Base-by-base conservation (phyloP, 2,113 vertebrate genomes). In the Halichoeres trimaculatus region DNA sequence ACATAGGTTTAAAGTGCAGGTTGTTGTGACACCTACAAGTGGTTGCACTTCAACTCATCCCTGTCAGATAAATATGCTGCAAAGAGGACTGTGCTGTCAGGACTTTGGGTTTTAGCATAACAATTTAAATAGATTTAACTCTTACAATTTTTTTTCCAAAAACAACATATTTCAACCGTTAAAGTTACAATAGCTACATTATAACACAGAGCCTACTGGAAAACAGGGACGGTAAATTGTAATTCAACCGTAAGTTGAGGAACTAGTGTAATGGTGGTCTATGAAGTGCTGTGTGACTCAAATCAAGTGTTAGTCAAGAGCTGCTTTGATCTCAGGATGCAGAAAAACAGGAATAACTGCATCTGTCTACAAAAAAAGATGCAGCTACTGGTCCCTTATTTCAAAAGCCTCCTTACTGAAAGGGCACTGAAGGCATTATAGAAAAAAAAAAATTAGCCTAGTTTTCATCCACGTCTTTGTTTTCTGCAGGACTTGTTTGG, bases 401-500 rank as follows among this genome's bases (percentile, higher is more conserved):
- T 36, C 10, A 5, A 36, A 6, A n/a, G n/a, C n/a, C n/a, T n/a
- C n/a, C n/a, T n/a, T n/a, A n/a, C n/a, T n/a, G n/a, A n/a, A n/a
- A n/a, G n/a, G n/a, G n/a, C n/a, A n/a, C n/a, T n/a, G n/a, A n/a
- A n/a, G n/a, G n/a, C n/a, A n/a, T n/a, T n/a, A n/a, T n/a, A n/a
- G n/a, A n/a, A n/a, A n/a, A n/a, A n/a, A n/a, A n/a, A n/a, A n/a
- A n/a, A n/a, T n/a, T n/a, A n/a, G n/a, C n/a, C n/a, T n/a, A n/a
- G n/a, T n/a, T n/a, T n/a, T n/a, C n/a, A n/a, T n/a, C n/a, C n/a
- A n/a, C n/a, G n/a, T n/a, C n/a, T 19, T 19, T 40, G 79, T 38
- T 88, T 65, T 84, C 87, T 48, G 8, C 19, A 99, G 98, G 98
- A 99, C 77, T 90, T 99, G 84, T 98, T 99, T 89, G 98, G 96